Evolutionary conservation across 1,140 invertebrate species (phyloP), one percentile per base, ranked within the genome.

Genomic region (Anoplophora glabripennis): DNA sequence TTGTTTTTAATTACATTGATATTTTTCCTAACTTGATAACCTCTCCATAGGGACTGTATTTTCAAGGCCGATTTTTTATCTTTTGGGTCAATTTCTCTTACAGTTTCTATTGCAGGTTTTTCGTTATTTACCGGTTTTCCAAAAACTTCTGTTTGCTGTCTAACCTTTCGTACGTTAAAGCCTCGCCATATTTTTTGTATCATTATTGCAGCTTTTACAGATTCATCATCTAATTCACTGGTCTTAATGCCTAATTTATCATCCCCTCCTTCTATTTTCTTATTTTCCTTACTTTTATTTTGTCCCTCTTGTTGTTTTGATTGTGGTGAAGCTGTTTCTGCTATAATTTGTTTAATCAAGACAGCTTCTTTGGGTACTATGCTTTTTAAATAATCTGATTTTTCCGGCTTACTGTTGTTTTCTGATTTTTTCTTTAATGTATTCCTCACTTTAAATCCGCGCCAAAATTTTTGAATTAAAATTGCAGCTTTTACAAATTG

Each of bases 31-130:
- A 61, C 62, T 45, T 53, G 46, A 37, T 63, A 57, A 1, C 56
- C 64, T 51, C 60, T 59, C 57, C 53, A 58, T 8, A 53, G 12
- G 7, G 61, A 56, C 45, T 66, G 65, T 49, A 66, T 66, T 53
- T 64, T 61, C 40, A 46, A 53, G 10, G 54, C 49, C 35, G 56
- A 47, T 48, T 57, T 57, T 7, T 7, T 12, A 36, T 52, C 15
- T 37, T 62, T 28, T 33, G 36, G 49, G 12, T 45, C 49, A 7
- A 47, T 12, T 33, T 48, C 37, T 28, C 5, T 28, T 28, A 28
- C 21, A 3, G 21, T 28, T 28, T 28, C 21, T 28, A 28, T 28
- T 28, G 2, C 21, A 3, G 21, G 5, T 28, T 28, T 28, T 28
- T 28, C 21, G 5, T 28, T 28, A 3, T 28, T 28, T 28, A 28